phyloP scores from a whole-genome alignment of 1,140 invertebrate genomes.

The Diuraphis noxia region DNA sequence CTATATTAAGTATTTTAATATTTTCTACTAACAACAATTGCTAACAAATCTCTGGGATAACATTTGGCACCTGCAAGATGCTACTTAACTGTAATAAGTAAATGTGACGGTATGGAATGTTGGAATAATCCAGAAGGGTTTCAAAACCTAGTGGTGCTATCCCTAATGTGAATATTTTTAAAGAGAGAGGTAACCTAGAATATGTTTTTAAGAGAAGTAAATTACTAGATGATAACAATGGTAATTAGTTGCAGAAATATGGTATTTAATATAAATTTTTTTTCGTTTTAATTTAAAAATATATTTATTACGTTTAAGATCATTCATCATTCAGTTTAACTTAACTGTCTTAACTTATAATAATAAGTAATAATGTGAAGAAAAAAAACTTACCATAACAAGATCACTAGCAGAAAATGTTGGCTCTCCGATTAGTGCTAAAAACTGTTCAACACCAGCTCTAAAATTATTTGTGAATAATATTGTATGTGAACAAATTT shows the following conservation, averaged over 20 bases:
- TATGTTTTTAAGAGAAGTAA: background rate
- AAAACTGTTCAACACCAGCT: slow-evolving; percentile 1
- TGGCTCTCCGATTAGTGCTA: background rate
- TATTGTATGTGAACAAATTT: slow-evolving; percentile 44
- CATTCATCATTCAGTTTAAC: no score
- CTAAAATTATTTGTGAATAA: slow-evolving; percentile 31
- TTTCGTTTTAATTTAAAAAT: background rate
- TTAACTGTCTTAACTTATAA: background rate
- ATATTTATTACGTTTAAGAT: background rate
- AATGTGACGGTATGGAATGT: background rate
- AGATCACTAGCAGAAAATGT: background rate
- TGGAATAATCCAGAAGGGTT: background rate
- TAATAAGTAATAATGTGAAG: background rate
- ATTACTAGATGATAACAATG: no score
- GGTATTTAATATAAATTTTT: background rate
- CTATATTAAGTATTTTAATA: no score
- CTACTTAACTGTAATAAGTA: no score
- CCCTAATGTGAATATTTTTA: no score
- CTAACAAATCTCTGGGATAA: no score
- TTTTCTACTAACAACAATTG: no score
- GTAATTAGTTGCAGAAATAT: no score
- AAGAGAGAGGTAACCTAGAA: no score
- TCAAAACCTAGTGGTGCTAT: no score
- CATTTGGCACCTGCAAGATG: no score
- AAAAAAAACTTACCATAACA: background rate